Evolutionary conservation across 2,797 vertebrate species (phyloP), one percentile per base, ranked within the genome.

Genomic region (Mormyrus proboscirostris): DNA sequence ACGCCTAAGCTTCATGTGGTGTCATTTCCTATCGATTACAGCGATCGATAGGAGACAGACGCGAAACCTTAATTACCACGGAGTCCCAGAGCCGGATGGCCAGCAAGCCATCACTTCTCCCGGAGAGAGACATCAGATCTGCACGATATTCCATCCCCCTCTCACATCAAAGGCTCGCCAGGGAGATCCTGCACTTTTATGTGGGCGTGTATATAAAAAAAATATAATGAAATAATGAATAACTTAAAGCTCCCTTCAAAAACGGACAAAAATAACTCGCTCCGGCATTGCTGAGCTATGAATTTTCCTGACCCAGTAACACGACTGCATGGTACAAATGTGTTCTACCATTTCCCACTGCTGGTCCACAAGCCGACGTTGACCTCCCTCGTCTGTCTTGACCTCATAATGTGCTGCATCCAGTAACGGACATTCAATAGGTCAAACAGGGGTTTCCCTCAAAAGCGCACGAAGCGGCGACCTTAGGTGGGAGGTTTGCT

Each of bases 141-240:
- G 6, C 10, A 3, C 8, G 49, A 51, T 33, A 73, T 88, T 51
- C 47, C 62, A 25, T 9, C 65, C n/a, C 12, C 79, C 65, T 29
- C 29, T 33, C 87, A 59, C 44, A 88, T 87, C 88, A 92, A 88
- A 86, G 86, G 44, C 9, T 90, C 92, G 86, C 92, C 88, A 92
- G 93, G 93, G 94, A 95, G 90, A 90, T 59, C 89, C 92, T 89
- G 91, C 90, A 88, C 93, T 95, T 95, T 95, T 91, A 94, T 94
- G 94, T 94, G 91, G 94, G 93, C 94, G 94, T 93, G 94, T 94
- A 92, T 92, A 94, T 94, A 93, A 94, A 95, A 94, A 95, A 93
- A 92, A 85, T 93, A 93, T 93, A 41, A 62, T 87, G 33, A 88
- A 88, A 29, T 88, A 51, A 76, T 88, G 22, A 76, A 76, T 50